Evolutionary conservation across 2,888 invertebrate genomes (phyloP).

Genomic region (Acanthosepion esculentum): DNA sequence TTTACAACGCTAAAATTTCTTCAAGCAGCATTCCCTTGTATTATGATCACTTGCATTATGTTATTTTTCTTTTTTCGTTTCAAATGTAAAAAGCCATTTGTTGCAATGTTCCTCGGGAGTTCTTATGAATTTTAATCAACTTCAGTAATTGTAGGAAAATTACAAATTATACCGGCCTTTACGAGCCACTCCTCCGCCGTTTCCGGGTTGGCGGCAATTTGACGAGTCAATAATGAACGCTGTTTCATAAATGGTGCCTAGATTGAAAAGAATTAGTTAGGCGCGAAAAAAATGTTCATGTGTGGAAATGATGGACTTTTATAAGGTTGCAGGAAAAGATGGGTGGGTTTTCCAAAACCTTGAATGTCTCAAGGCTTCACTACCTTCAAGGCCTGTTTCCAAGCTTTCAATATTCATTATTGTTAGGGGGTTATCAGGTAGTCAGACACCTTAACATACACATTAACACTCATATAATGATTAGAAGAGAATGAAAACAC

Average conservation of each 20-base stretch:
- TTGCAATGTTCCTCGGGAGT: neutral
- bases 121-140: conserved; percentile 23
- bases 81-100: neutral
- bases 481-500: too few relatives aligned
- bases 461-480: too few relatives aligned
- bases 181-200: neutral
- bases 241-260: neutral
- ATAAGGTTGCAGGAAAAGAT: neutral
- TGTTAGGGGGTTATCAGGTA: too few relatives aligned
- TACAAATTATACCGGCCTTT: neutral
- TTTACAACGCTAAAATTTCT: too few relatives aligned
- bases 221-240: neutral
- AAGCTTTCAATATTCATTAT: too few relatives aligned
- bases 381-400: too few relatives aligned
- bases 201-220: neutral
- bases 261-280: neutral
- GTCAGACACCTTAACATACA: too few relatives aligned
- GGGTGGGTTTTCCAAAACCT: neutral
- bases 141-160: neutral
- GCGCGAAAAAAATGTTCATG: neutral
- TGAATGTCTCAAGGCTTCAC: too few relatives aligned
- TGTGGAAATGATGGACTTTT: neutral
- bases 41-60: neutral
- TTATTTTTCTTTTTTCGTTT: neutral
- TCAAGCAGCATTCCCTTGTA: neutral